Percentiles rank a stretch among this genome's conserved stretches.
Conservation (phyloP, 2,113 vertebrate genomes). For the Carassius gibelio region DNA sequence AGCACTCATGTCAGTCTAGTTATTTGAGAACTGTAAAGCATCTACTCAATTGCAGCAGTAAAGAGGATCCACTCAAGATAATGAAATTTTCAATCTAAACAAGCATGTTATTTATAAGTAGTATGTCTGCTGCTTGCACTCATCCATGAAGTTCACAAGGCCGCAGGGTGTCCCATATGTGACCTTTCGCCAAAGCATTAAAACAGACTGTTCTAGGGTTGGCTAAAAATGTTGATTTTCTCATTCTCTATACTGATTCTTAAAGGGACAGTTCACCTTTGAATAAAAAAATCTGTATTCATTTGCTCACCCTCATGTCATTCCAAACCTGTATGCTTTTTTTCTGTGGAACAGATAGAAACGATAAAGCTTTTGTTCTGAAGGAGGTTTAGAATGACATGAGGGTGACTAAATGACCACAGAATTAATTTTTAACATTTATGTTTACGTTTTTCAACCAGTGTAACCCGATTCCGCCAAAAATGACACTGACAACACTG, state of each 20-base stretch:
- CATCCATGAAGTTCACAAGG: neutral
- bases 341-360: no score
- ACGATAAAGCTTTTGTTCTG: no score
- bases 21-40: slow-evolving; percentile 45
- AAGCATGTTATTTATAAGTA: slow-evolving; percentile 35
- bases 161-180: neutral
- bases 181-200: neutral
- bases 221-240: neutral
- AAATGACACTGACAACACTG: neutral
- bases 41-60: slow-evolving; percentile 33
- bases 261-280: neutral
- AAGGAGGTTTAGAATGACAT: no score
- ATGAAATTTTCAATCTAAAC: slow-evolving; percentile 40
- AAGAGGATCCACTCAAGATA: slow-evolving; percentile 42
- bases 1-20: slow-evolving; percentile 45
- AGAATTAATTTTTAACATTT: neutral
- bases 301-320: neutral
- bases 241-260: neutral
- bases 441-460: neutral
- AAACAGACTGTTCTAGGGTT: neutral
- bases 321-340: no score
- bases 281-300: neutral
- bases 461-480: neutral
- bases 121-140: neutral
- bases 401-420: neutral